Base-by-base conservation (phyloP, 2,888 invertebrate genomes). In the Ashinkailepas kermadecensis region DNA sequence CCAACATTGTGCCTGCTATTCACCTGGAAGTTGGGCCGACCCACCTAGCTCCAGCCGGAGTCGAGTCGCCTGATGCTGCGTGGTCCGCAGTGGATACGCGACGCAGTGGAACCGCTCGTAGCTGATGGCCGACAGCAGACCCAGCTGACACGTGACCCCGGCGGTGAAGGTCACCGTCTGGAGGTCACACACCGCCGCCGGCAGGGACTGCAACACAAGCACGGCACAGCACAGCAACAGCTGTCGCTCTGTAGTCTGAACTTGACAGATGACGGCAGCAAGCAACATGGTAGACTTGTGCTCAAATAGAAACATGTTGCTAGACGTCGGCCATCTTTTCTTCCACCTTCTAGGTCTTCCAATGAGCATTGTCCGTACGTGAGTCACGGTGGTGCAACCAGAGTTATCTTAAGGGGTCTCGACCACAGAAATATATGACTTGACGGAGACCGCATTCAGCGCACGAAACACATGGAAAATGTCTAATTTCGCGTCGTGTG, bases 111-210 rank as follows among this genome's bases (percentile, higher is more conserved):
- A 74, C 8, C 74, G 54, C 21, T 74, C 74, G 54, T 74, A 74
- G 74, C 74, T 74, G 74, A 74, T 74, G 54, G 74, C 74, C 12
- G 74, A 74, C 18, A 74, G 74, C 39, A 74, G 74, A 7, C 74
- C 74, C 18, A 74, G 74, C 21, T 74, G 74, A 74, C 74, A 74
- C 13, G 74, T 74, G 18, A 74, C 74, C 3, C 74, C 74, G 2
- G 54, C 74, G 11, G 74, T 74, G 54, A 74, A 74, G 54, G 74
- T 74, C 74, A 74, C 12, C 2, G 74, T 74, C 54, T 74, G 74
- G 0, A 74, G 74, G 54, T 54, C 54, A 18, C 39, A 18, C 18
- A 74, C 10, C 18, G 18, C 8, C 54, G 6, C 18, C 8, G 74
- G 74, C 54, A 74, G 54, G 2, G 18, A 9, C 74, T 74, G 74